Base-by-base conservation (phyloP, 2,888 invertebrate species). In the Yponomeuta sedellus region DNA sequence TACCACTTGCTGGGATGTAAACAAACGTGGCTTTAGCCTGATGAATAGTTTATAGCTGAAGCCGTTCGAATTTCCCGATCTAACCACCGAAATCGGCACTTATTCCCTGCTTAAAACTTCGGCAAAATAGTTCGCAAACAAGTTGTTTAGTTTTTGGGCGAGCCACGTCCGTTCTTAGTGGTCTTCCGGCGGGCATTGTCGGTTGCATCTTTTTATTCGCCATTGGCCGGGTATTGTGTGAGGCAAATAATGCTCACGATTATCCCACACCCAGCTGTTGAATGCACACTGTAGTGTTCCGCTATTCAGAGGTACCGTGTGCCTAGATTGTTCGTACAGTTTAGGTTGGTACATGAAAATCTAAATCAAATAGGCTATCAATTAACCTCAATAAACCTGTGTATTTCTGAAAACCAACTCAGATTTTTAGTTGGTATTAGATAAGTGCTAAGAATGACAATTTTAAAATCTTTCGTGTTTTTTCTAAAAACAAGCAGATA, bases 131-230 rank as follows among this genome's bases (percentile, higher is more conserved):
- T 64, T 66, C 64, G 56, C 22, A 61, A 12, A 63, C 19, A 63
- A n/a, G 40, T 44, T 63, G 20, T 40, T 63, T 63, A 40, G 61
- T 22, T 25, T n/a, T 34, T 61, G 61, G 20, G 44, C 44, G 20
- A 39, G 12, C 19, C 63, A 22, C 40, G 69, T 71, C 69, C 74
- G 77, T 77, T 77, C 80, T 81, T 73, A 70, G 79, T 79, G 81
- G 80, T 81, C 85, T 84, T 82, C 79, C 81, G 80, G 78, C 73
- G 76, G 68, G 77, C 74, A 83, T 85, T 86, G 86, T 85, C 69
- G 68, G 73, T 68, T 77, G 70, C 79, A 79, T 83, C 79, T 86
- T 85, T 87, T 85, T 83, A 78, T 86, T 73, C 75, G 71, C 67
- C 66, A 65, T 68, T 69, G 75, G 76, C 70, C 78, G 78, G 44